Evolutionary conservation across 2,888 invertebrate species (phyloP), one percentile per base, ranked within the genome.

Genomic region (Cephonodes hylas): DNA sequence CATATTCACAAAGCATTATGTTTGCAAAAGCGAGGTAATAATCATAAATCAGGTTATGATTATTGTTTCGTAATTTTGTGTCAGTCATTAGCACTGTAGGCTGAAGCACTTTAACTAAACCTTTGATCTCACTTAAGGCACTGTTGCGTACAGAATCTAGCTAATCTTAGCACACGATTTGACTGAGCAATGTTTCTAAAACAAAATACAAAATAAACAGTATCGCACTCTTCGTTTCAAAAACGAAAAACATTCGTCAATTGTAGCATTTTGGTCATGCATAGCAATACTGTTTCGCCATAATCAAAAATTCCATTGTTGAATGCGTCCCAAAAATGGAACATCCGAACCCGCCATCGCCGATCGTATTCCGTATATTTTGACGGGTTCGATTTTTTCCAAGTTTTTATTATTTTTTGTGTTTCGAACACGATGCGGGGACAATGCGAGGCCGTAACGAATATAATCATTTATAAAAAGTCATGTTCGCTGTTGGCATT

Each of bases 381-480:
- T 86, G 88, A 88, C 79, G 82, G 80, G 77, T 84, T 84, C 84
- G 81, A 85, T 85, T 84, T 88, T 84, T 25, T 22, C 73, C 69
- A 76, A 69, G 70, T 66, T 67, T 71, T 68, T 67, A 67, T 73
- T 75, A 74, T 76, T 84, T 82, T 80, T 81, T 79, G 70, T 77
- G 71, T 77, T 80, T 79, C 71, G 71, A 63, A 77, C 79, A 73
- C 80, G 80, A 81, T 76, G 77, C 83, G 81, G 83, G 88, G 85
- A 88, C 88, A 89, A 89, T 88, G 87, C 80, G 78, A 81, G 81
- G 85, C 31, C 53, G 87, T 85, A 88, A 85, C 89, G 89, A 87
- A 89, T 88, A 86, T 84, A 82, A 84, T 88, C 86, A 86, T 89
- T 87, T 87, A 88, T 85, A 86, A 83, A 83, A 84, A 83, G 71